Percentiles rank a stretch among this genome's conserved stretches.
Conservation (phyloP, 2,113 vertebrate species). For the Cyprinodon variegatus region DNA sequence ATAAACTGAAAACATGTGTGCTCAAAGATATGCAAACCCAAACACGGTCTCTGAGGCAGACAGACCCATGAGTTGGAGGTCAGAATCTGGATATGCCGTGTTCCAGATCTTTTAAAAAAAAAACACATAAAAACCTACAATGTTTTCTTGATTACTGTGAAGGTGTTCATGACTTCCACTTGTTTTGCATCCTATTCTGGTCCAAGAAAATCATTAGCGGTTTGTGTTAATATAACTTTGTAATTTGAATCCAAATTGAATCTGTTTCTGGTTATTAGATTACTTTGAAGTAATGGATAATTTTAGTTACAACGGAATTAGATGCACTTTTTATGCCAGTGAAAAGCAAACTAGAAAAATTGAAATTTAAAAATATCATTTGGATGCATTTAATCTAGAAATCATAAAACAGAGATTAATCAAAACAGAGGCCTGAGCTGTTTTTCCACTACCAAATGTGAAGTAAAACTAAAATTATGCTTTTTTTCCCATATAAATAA, state of each 20-base stretch:
- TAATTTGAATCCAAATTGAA: not conserved
- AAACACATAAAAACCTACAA: not conserved
- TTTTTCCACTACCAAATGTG: not conserved
- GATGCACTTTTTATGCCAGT: not conserved
- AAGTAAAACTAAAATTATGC: not conserved
- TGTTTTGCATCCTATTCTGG: not conserved
- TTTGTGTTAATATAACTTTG: not conserved
- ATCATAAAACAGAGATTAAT: not conserved
- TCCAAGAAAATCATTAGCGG: too few species aligned
- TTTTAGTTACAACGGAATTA: not conserved
- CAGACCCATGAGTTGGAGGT: not conserved
- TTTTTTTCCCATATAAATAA: not conserved
- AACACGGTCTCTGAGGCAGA: not conserved
- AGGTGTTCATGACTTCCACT: not conserved
- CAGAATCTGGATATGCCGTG: not conserved
- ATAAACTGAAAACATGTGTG: slow-evolving; percentile 5
- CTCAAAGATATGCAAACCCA: not conserved
- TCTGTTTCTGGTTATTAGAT: not conserved
- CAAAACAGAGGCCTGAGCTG: not conserved
- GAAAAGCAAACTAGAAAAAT: not conserved
- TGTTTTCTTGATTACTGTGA: not conserved
- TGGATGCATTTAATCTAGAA: not conserved
- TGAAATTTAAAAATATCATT: not conserved
- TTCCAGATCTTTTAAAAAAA: not conserved
- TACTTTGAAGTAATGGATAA: not conserved